Percentiles rank a stretch among this genome's conserved stretches.
These are phyloP conservation scores for Acanthosepion pharaonis DNA, from an alignment of 2,888 invertebrate species.

Conservation along the genomic window DNA sequence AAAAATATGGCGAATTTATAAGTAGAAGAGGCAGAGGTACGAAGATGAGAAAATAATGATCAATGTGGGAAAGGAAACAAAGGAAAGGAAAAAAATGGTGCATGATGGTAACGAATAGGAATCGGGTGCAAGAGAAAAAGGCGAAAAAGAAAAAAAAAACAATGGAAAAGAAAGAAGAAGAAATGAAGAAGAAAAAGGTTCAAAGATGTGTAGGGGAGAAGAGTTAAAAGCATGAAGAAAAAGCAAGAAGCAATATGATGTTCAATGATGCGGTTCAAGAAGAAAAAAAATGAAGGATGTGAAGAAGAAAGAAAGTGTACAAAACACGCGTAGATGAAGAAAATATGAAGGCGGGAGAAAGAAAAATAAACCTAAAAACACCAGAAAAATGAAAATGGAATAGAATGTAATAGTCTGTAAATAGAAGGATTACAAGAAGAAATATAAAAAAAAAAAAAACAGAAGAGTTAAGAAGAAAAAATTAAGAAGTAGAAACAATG, in stretches of 20 bases:
- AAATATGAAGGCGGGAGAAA: background rate
- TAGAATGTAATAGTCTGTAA: background rate
- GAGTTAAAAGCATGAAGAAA: background rate
- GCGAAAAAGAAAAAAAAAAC: background rate
- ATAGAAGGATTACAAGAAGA: no score
- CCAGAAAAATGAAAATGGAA: background rate
- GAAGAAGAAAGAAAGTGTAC: background rate
- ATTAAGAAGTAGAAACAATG: no score
- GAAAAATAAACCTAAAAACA: background rate
- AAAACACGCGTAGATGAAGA: background rate
- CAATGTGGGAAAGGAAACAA: no score
- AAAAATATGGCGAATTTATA: no score
- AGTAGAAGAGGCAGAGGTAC: no score
- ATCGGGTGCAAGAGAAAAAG: accelerated
- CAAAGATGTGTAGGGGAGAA: background rate
- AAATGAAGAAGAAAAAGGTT: background rate
- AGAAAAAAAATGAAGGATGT: background rate
- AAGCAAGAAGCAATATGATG: background rate
- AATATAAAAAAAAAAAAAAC: no score
- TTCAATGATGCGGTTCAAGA: no score
- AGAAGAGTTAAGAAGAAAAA: no score
- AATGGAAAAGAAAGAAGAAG: background rate
- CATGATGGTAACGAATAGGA: no score
- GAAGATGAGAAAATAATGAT: no score
- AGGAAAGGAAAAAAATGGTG: no score